These are phyloP conservation scores for Acanthochromis polyacanthus DNA, from an alignment of 2,113 vertebrate species.

Conservation along the genomic window DNA sequence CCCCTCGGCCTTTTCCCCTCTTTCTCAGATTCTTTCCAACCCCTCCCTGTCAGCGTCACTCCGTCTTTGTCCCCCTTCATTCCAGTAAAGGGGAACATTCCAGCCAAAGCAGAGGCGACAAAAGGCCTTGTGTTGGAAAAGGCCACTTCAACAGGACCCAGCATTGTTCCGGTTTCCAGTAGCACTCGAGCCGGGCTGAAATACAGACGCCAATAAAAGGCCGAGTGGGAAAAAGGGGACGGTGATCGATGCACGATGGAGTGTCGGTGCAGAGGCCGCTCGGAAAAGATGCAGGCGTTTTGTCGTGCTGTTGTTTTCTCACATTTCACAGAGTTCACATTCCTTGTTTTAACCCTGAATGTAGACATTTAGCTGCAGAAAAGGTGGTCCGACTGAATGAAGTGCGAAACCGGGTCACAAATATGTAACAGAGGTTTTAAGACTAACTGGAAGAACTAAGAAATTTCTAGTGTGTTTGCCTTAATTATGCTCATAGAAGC, in stretches of 20 bases:
- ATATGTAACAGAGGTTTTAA: no score
- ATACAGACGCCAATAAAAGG: constrained; percentile 39
- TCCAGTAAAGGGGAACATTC: constrained; percentile 65
- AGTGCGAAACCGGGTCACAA: no score
- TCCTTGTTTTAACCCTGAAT: no score
- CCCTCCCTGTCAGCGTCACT: neutral
- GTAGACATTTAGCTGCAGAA: no score
- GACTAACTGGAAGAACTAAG: no score
- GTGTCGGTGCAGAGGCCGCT: constrained; percentile 13
- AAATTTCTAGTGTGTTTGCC: no score
- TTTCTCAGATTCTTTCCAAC: constrained; percentile 40
- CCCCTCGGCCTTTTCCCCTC: neutral
- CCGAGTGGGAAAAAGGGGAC: constrained; percentile 31
- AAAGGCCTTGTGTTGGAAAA: constrained; percentile 64
- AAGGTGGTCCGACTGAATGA: no score
- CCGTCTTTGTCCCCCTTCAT: constrained; percentile 45
- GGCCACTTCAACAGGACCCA: constrained; percentile 62
- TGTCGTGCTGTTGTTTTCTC: neutral
- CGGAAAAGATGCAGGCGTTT: neutral
- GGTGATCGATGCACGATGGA: constrained; percentile 14
- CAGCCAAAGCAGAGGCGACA: constrained; percentile 49
- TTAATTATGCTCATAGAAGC: no score
- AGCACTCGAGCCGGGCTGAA: constrained; percentile 25
- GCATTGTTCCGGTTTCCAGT: constrained; percentile 57
- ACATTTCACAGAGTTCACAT: neutral